Percentiles rank a stretch among this genome's conserved stretches.
These are phyloP conservation scores for Haliclona indistincta DNA, from an alignment of 37 sponge, comb jelly and placozoan genomes.

Conservation along the genomic window DNA sequence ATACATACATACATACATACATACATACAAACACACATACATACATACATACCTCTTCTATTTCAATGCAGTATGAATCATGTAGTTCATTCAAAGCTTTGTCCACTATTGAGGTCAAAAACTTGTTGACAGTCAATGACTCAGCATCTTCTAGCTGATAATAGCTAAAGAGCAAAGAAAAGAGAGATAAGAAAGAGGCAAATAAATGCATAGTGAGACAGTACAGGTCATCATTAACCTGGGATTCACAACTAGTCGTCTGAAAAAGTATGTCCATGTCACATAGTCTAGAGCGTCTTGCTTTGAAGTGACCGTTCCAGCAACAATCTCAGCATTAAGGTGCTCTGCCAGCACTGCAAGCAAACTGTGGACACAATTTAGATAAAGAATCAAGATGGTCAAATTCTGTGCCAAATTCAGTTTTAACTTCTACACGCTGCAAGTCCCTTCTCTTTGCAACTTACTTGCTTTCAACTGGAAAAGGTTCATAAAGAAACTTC, in stretches of 20 bases:
- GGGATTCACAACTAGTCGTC: conserved; percentile 93
- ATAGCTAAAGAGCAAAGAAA: conserved; percentile 40
- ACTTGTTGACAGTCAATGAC: conserved; percentile 40
- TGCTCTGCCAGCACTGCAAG: conserved; percentile 92
- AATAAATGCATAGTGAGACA: neutral
- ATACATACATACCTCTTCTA: conserved; percentile 57
- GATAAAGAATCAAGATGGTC: neutral
- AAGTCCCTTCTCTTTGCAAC: neutral
- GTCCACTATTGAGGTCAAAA: conserved; percentile 65
- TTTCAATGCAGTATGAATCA: conserved; percentile 74
- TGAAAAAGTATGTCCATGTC: conserved; percentile 99
- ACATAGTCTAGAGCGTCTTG: conserved; percentile 97
- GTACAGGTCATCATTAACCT: conserved; percentile 18
- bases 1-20: neutral
- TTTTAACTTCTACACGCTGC: neutral
- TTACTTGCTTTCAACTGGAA: conserved; percentile 96
- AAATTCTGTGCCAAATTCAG: neutral
- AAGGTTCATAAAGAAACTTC: conserved; percentile 99
- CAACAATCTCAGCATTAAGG: conserved; percentile 97
- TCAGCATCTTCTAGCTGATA: conserved; percentile 78
- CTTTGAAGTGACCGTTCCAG: conserved; percentile 90
- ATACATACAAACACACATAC: conserved; percentile 7
- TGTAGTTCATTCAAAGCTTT: conserved; percentile 60
- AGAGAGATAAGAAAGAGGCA: neutral
- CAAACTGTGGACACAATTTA: conserved; percentile 50